phyloP scores from a whole-genome alignment of 2,797 vertebrate genomes.

The Sebastes flavidus region DNA sequence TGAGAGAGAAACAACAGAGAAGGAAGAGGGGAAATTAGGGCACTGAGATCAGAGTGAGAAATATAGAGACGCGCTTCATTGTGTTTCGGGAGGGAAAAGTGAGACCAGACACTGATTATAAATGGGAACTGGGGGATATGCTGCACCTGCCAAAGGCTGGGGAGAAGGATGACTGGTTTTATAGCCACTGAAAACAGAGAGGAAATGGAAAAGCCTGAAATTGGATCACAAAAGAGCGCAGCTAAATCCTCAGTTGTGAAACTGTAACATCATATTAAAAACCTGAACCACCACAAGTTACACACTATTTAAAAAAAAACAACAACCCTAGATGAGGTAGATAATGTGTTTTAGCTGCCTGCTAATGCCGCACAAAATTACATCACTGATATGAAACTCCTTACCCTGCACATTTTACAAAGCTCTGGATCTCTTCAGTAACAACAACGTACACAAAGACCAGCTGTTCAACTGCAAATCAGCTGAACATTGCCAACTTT shows the following conservation, averaged over 20 bases:
- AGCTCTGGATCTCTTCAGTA: background rate
- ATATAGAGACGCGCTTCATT: conserved; percentile 21
- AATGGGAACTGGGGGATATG: conserved; percentile 21
- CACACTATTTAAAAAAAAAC: background rate
- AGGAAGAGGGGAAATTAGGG: conserved; percentile 2
- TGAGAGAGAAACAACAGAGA: conserved; percentile 1
- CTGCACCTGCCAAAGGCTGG: conserved; percentile 21
- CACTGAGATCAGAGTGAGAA: conserved; percentile 11
- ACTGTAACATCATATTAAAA: conserved; percentile 5
- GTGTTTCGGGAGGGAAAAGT: conserved; percentile 26
- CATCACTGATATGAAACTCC: background rate
- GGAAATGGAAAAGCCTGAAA: conserved; percentile 22
- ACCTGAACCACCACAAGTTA: background rate
- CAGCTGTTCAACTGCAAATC: conserved; percentile 24
- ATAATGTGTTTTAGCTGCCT: background rate
- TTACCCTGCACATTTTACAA: background rate
- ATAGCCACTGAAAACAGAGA: conserved; percentile 28
- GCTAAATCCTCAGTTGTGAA: conserved; percentile 8
- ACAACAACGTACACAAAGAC: background rate
- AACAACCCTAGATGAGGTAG: background rate
- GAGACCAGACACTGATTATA: conserved; percentile 18
- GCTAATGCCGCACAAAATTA: background rate
- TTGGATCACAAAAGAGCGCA: conserved; percentile 13
- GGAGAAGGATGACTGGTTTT: conserved; percentile 39
- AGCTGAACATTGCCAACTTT: background rate